A percentile compares a stretch with the other conserved stretches of the same genome.
phyloP scores from a whole-genome alignment of 2,113 vertebrate genomes.

The Coturnix japonica region DNA sequence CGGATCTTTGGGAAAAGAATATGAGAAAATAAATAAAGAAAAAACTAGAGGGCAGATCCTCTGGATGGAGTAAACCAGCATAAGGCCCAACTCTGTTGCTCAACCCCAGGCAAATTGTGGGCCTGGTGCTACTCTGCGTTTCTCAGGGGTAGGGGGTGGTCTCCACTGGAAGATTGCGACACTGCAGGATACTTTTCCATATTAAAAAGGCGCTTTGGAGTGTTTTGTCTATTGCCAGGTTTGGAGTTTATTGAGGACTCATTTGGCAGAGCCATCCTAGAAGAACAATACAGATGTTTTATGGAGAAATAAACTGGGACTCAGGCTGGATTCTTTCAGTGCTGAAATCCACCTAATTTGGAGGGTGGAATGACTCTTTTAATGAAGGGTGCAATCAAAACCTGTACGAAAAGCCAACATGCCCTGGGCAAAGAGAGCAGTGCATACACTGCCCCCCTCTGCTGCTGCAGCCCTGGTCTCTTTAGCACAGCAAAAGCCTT shows the following conservation, averaged over 20 bases:
- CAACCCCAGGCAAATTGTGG: conserved; percentile 56
- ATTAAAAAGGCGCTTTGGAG: conserved; percentile 73
- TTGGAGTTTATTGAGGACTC: conserved; percentile 74
- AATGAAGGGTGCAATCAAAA: conserved; percentile 71
- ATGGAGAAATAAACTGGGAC: conserved; percentile 71
- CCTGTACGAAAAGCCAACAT: conserved; percentile 41
- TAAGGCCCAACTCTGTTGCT: conserved; percentile 31
- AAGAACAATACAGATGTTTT: conserved; percentile 77
- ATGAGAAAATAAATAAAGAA: background rate
- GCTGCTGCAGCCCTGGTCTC: background rate
- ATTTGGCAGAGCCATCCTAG: conserved; percentile 72
- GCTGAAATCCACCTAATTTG: conserved; percentile 70
- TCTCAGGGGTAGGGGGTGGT: conserved; percentile 72
- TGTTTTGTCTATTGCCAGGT: conserved; percentile 73
- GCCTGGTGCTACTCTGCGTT: conserved; percentile 61
- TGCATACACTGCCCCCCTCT: conserved; percentile 22
- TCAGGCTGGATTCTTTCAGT: conserved; percentile 66
- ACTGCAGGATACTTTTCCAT: conserved; percentile 77
- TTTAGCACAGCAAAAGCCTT: background rate
- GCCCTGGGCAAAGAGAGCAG: conserved; percentile 42
- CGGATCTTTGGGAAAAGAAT: background rate
- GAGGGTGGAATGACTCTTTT: conserved; percentile 54
- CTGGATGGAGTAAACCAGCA: conserved; percentile 52
- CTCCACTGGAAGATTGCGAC: conserved; percentile 69
- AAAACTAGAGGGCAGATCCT: conserved; percentile 41